These are phyloP conservation scores for Trilocha varians DNA, from an alignment of 2,888 invertebrate genomes.

Conservation along the genomic window DNA sequence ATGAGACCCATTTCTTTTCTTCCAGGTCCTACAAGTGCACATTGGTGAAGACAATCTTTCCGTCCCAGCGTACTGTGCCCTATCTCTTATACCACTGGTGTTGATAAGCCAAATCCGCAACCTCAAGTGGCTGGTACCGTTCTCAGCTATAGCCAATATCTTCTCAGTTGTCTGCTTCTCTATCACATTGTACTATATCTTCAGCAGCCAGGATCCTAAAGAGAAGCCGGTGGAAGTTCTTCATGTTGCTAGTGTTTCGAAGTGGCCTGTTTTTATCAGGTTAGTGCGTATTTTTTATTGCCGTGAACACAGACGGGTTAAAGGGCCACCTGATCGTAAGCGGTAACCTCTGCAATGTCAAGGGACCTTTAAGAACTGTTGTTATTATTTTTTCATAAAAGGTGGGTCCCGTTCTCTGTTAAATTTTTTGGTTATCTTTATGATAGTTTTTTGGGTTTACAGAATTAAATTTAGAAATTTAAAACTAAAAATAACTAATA, in stretches of 20 bases:
- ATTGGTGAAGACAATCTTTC: slow-evolving; percentile 60
- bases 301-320: too few relatives aligned
- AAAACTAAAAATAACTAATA: too few relatives aligned
- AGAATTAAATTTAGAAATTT: too few relatives aligned
- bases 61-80: slow-evolving; percentile 76
- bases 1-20: neutral
- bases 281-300: slow-evolving; percentile 16
- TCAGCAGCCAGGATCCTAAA: slow-evolving; percentile 60
- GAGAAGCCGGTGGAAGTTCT: slow-evolving; percentile 60
- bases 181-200: slow-evolving; percentile 88
- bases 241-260: slow-evolving; percentile 64
- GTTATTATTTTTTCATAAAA: too few relatives aligned
- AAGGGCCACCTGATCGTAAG: too few relatives aligned
- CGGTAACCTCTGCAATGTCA: too few relatives aligned
- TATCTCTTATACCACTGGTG: slow-evolving; percentile 79
- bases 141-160: slow-evolving; percentile 89
- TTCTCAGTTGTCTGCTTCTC: slow-evolving; percentile 83
- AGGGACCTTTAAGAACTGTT: too few relatives aligned
- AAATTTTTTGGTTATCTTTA: too few relatives aligned
- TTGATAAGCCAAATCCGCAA: slow-evolving; percentile 82
- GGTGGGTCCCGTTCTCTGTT: too few relatives aligned
- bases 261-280: slow-evolving; percentile 90
- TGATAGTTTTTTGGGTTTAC: too few relatives aligned
- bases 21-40: slow-evolving; percentile 67
- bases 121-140: slow-evolving; percentile 88